Percentiles rank a stretch among this genome's conserved stretches.
These are phyloP conservation scores for Etheostoma spectabile DNA, from an alignment of 2,113 vertebrate species.

Conservation along the genomic window DNA sequence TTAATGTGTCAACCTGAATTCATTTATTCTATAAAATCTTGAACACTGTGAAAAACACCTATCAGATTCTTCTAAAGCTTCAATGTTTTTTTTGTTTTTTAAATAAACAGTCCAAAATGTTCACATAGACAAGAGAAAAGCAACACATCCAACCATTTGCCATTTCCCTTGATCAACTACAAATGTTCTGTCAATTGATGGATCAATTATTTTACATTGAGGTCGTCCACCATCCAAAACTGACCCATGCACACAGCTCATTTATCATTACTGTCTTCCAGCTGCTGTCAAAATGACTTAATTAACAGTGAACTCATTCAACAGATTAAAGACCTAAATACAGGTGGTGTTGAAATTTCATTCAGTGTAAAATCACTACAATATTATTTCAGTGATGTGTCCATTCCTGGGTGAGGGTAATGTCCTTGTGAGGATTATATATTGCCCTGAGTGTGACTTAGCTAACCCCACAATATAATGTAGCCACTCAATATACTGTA, in stretches of 20 bases:
- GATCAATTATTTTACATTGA: not conserved
- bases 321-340: not conserved
- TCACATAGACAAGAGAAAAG: not conserved
- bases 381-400: not conserved
- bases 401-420: too few relatives aligned
- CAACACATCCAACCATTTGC: not conserved
- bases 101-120: not conserved
- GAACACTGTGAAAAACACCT: too few relatives aligned
- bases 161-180: not conserved
- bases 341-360: not conserved
- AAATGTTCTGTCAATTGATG: too few relatives aligned
- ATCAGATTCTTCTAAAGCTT: not conserved
- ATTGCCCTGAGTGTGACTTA: not conserved
- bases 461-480: not conserved
- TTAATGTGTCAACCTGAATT: not conserved
- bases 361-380: constrained; percentile 2
- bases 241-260: not conserved
- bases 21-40: not conserved
- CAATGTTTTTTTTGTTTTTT: not conserved
- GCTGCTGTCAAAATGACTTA: constrained; percentile 15
- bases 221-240: not conserved
- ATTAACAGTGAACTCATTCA: constrained; percentile 1
- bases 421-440: not conserved
- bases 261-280: not conserved
- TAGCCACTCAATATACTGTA: not conserved